Percentiles rank a stretch among this genome's conserved stretches.
Evolutionary conservation across 1,140 invertebrate genomes (phyloP).

Genomic region (Berghia stephanieae): DNA sequence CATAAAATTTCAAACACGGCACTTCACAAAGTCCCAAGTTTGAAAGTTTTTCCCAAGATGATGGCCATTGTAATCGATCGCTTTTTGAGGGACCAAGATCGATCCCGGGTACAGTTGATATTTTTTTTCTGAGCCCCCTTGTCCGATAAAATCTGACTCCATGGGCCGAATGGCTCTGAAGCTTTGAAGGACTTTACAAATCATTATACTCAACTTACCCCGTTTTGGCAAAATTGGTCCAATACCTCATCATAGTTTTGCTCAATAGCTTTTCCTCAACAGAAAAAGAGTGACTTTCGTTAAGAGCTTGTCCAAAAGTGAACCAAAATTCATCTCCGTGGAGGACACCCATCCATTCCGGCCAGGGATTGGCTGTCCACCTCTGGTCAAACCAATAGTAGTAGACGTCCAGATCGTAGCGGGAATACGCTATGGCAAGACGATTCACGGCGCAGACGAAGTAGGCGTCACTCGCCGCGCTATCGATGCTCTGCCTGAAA

Average conservation of each 20-base stretch:
- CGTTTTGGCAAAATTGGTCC: constrained; percentile 92
- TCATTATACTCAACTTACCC: too few relatives aligned
- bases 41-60: too few relatives aligned
- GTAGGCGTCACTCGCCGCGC: constrained; percentile 94
- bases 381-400: constrained; percentile 87
- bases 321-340: constrained; percentile 96
- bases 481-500: constrained; percentile 87
- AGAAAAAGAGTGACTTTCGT: constrained; percentile 83
- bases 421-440: constrained; percentile 76
- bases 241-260: constrained; percentile 90
- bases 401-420: constrained; percentile 81
- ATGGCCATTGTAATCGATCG: too few relatives aligned
- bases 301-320: constrained; percentile 88
- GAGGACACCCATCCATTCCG: constrained; percentile 93
- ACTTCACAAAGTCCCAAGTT: too few relatives aligned
- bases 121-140: too few relatives aligned
- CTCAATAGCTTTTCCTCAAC: constrained; percentile 86
- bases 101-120: too few relatives aligned
- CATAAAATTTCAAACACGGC: too few relatives aligned
- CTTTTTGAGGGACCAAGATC: too few relatives aligned
- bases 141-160: too few relatives aligned
- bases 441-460: constrained; percentile 96
- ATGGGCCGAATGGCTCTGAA: too few relatives aligned
- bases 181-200: too few relatives aligned
- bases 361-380: constrained; percentile 84